Percentiles rank a stretch among this genome's conserved stretches.
phyloP scores from a whole-genome alignment of 1,140 invertebrate species.

The Melanaphis sacchari region DNA sequence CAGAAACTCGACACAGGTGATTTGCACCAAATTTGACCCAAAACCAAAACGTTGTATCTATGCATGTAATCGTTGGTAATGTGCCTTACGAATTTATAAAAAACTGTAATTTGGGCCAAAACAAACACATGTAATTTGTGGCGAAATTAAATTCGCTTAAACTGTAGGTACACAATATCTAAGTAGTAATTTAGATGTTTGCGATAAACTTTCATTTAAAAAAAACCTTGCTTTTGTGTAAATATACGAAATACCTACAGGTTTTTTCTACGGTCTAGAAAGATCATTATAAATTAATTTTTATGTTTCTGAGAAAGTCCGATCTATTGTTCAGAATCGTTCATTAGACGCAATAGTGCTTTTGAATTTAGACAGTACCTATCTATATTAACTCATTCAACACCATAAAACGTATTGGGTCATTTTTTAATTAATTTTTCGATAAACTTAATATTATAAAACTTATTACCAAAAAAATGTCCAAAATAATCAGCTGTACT shows the following conservation, averaged over 20 bases:
- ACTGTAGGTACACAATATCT: background rate
- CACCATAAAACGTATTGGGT: background rate
- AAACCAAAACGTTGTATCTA: conserved; percentile 4
- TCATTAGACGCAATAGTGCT: background rate
- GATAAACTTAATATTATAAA: background rate
- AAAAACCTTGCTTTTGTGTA: background rate
- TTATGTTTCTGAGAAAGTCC: background rate
- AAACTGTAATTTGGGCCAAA: conserved; percentile 5
- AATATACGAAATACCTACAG: background rate
- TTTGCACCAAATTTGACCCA: background rate
- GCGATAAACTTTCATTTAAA: background rate
- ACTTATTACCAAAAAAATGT: background rate
- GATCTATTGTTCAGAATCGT: background rate
- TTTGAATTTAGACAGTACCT: too few species aligned
- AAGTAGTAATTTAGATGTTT: background rate
- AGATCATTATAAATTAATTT: background rate
- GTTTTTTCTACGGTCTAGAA: background rate
- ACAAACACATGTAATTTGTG: background rate
- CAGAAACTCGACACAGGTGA: background rate
- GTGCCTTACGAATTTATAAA: background rate
- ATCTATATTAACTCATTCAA: background rate
- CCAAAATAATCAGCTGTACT: background rate
- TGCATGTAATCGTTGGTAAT: background rate
- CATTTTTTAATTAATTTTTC: background rate
- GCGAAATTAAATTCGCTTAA: background rate